Base-by-base conservation (phyloP, 2,888 invertebrate genomes). In the Drosophila nigricruria region DNA sequence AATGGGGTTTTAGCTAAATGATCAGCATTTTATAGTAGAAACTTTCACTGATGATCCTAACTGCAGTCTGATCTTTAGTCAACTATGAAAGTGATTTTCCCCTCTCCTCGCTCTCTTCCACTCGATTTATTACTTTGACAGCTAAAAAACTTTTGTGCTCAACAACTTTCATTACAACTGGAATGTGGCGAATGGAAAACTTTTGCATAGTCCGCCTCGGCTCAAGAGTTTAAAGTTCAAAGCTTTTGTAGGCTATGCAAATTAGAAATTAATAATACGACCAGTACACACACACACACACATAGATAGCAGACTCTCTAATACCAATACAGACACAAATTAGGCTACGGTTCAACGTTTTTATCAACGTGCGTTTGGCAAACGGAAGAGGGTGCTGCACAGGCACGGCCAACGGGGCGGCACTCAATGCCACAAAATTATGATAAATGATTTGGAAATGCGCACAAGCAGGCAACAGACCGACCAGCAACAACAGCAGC, bases 371-470 rank as follows among this genome's bases (percentile, higher is more conserved):
- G 69, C 23, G 36, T 34, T 50, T 32, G 68, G 20, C 62, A 63
- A 63, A 47, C 42, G 61, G 20, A 53, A 63, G 38, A 38, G 10
- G 45, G 50, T 32, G 38, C 59, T 61, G 40, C 20, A 36, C 42
- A 40, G 69, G 57, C 52, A 36, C 23, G 14, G 57, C 18, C 10
- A 53, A 66, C 20, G 45, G 50, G 43, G 66, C 59, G 58, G 73
- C 69, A 79, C 77, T 84, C 78, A 82, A 84, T 89, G 84, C 89
- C 85, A 89, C 89, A 80, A 87, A 86, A 86, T 86, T 86, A 86
- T 86, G 85, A 86, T 86, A 86, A 86, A 86, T 86, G 87, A 86
- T 86, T 87, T 88, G 82, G 81, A 88, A 85, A 81, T 89, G 87
- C 85, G 85, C 89, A 86, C 88, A 89, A 80, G 88, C 85, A 80